Base-by-base conservation (phyloP, 2,113 vertebrate species). In the Pyrgilauda ruficollis region DNA sequence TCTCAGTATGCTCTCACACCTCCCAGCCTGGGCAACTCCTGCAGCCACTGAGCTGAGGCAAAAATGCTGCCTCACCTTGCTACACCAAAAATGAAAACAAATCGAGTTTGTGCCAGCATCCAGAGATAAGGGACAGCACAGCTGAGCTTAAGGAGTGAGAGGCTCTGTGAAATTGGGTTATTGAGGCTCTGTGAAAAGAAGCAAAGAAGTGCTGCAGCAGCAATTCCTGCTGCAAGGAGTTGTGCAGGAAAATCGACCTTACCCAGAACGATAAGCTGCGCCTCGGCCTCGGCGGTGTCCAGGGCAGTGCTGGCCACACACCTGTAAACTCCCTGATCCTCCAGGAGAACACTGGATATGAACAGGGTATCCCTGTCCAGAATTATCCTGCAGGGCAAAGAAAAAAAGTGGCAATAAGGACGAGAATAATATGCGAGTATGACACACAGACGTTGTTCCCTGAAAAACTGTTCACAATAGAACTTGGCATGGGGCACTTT, bases 181-280 rank as follows among this genome's bases (percentile, higher is more conserved):
- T 9, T 13, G 62, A 79, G 44, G 83, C 35, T 78, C 24, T 64
- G 41, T 21, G 49, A 43, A 21, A 55, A 52, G 64, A 16, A 55
- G 2, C 9, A 44, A 30, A 59, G 7, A 28, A 90, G 37, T 22
- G 64, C 68, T 49, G 53, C 31, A 13, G 6, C 3, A 37, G 37
- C 37, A 8, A 53, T 9, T 67, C 2, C 10, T 26, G 9, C 39
- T 7, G 16, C 56, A 13, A 1, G 2, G 70, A 69, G 37, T 10
- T 39, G 31, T 13, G 2, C 0, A 0, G 64, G 37, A 62, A 22
- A 43, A 47, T 26, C 1, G 3, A 19, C 9, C 99, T 98, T 97
- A 99, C 99, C 98, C 23, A 99, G 97, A 37, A 99, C 98, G 16
- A 98, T 97, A 12, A 99, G 98, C 59, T 83, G 94, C 0, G 98